Evolutionary conservation across 1,140 invertebrate species (phyloP), one percentile per base, ranked within the genome.

Genomic region (Drosophila tani): DNA sequence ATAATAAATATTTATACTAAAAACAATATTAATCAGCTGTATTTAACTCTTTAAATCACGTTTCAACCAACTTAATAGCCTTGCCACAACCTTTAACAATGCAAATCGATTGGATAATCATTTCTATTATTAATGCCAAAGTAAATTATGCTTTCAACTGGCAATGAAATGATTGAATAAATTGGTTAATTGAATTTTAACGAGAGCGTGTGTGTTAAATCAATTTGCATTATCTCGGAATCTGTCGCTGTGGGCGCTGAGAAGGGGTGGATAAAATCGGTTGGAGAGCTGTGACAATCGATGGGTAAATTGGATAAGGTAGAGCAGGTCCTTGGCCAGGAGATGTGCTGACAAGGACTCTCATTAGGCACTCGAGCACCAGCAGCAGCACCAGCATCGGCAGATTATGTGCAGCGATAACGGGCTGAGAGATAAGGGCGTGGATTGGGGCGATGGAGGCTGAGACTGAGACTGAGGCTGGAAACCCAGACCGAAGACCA

Each of bases 321-420:
- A 81, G 68, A 51, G 56, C 83, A 87, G 59, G 41, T 57, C 56
- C 41, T 66, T 43, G 45, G 43, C 50, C 40, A 49, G 63, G 63
- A 58, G 66, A 68, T 69, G 67, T 51, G 81, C 67, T 81, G 79
- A 69, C 62, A 76, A 88, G 73, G 71, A 71, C 64, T 64, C 67
- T 88, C 84, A 87, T 87, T 87, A 88, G 68, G 45, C 68, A 83
- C 84, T 87, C 73, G 81, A 84, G 17, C 51, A 55, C 17, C 32
- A 55, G 17, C 51, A 55, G 14, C 32, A 55, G 11, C 51, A 55
- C 19, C 59, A 63, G 40, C 78, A 51, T 47, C 40, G 45, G 58
- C 46, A 63, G 66, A 68, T 68, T 75, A 81, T 77, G 49, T 85
- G 78, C 82, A 79, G 67, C 81, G 83, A 87, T 87, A 87, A 87